Conservation (phyloP, 2,888 invertebrate genomes). For the Keiferia lycopersicella region DNA sequence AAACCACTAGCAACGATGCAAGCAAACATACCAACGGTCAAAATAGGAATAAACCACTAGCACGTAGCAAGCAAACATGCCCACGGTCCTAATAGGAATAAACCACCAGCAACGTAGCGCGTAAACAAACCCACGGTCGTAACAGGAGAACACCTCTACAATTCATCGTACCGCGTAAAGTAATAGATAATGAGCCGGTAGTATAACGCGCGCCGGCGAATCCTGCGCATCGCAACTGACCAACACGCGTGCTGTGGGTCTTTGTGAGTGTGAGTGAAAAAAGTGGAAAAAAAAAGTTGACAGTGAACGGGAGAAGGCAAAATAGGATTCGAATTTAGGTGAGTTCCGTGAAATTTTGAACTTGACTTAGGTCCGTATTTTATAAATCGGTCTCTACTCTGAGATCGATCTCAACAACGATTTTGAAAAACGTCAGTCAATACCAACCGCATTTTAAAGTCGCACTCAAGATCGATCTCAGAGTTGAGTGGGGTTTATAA, state of each 20-base stretch:
- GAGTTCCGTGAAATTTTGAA: background rate
- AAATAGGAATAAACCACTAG: too few relatives aligned
- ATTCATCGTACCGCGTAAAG: constrained; percentile 38
- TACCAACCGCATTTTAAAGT: too few relatives aligned
- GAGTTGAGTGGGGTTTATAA: too few relatives aligned
- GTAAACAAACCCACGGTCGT: background rate
- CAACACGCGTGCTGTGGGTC: background rate
- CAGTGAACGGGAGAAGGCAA: background rate
- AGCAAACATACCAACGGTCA: too few relatives aligned
- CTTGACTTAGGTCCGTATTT: too few relatives aligned
- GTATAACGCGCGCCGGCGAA: constrained; percentile 42
- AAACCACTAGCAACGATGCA: too few relatives aligned
- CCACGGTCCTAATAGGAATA: background rate
- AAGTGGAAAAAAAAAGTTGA: background rate
- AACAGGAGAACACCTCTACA: constrained; percentile 5
- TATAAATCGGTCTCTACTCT: too few relatives aligned
- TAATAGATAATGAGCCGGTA: constrained; percentile 44
- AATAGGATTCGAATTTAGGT: background rate
- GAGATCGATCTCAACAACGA: too few relatives aligned
- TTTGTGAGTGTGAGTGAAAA: background rate
- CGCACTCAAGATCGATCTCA: too few relatives aligned
- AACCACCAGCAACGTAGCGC: background rate
- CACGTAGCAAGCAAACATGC: too few relatives aligned
- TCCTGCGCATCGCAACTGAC: constrained; percentile 39
- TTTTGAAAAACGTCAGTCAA: too few relatives aligned